Conservation (phyloP, 2,797 vertebrate species). For the Masticophis lateralis region DNA sequence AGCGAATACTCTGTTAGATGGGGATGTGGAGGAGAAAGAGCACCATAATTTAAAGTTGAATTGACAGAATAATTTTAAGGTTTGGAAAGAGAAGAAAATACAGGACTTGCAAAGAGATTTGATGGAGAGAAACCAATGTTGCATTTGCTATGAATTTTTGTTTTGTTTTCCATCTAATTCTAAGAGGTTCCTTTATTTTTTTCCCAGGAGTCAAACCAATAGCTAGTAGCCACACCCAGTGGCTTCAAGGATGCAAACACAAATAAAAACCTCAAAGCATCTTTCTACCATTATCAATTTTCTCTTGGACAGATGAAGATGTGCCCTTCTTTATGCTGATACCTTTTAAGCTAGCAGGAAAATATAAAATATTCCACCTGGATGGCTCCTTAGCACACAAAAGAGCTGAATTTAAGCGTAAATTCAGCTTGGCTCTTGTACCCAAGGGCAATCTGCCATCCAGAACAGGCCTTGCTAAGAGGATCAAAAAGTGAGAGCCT, state of each 20-base stretch:
- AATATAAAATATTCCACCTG: not conserved
- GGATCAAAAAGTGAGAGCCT: not conserved
- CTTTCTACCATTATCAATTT: not conserved
- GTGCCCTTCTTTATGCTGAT: not conserved
- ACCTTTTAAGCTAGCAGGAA: not conserved
- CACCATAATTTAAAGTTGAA: not conserved
- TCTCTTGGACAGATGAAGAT: not conserved
- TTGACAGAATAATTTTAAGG: not conserved
- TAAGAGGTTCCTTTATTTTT: not conserved
- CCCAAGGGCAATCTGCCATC: not conserved
- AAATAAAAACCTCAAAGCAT: not conserved
- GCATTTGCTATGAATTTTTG: not conserved
- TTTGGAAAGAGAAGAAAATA: not conserved
- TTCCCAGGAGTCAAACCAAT: not conserved
- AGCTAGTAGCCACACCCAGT: slow-evolving; percentile 30
- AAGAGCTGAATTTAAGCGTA: not conserved
- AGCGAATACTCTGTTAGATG: not conserved
- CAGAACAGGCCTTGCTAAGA: not conserved
- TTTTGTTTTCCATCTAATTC: not conserved
- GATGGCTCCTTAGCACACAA: not conserved
- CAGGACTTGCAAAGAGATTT: no score
- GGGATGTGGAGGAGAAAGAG: no score
- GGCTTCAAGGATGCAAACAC: not conserved
- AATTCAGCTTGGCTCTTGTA: not conserved
- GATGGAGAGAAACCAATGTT: rapidly evolving